Base-by-base conservation (phyloP, 2,113 vertebrate genomes). In the Catagonus wagneri region DNA sequence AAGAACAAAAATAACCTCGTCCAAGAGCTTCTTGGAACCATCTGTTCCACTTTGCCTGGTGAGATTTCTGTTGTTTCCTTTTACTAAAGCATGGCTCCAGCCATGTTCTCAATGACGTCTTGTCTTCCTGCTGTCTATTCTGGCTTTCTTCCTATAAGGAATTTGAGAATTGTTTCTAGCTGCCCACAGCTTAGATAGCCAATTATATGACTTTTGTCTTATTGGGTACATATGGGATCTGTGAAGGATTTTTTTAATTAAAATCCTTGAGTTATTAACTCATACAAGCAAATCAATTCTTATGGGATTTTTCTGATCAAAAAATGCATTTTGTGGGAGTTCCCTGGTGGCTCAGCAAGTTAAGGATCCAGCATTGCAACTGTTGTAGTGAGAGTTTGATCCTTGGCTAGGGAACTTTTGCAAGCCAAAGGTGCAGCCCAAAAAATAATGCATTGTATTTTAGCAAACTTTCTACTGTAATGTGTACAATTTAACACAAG, bases 31-130 rank as follows among this genome's bases (percentile, higher is more conserved):
- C 34, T 74, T 80, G 27, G n/a, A n/a, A 58, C 90, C 87, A 92
- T 96, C 92, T 97, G 96, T 9, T 95, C 13, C 39, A 27, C 19
- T 60, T 83, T 61, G 78, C 60, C 79, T 94, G 83, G 15, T 50
- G 78, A 89, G 61, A 76, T 4, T 89, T 94, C 74, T 44, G 14
- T 56, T 95, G 65, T 76, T 93, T 80, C 85, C 17, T 25, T 89
- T 86, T 61, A 52, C 63, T 63, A 88, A 97, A 94, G 22, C 19
- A 76, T 58, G 39, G 34, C 22, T 88, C 75, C 58, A 20, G 32
- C 90, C 29, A 87, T 52, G 25, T 61, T 87, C 54, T 54, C 54
- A 23, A 23, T 92, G 54, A 90, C 0, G 15, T 58, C 90, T 71
- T 86, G 22, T 84, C 87, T 93, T 95, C 34, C 56, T 84, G 32